Base-by-base conservation (phyloP, 2,113 vertebrate genomes). In the Gorilla gorilla region DNA sequence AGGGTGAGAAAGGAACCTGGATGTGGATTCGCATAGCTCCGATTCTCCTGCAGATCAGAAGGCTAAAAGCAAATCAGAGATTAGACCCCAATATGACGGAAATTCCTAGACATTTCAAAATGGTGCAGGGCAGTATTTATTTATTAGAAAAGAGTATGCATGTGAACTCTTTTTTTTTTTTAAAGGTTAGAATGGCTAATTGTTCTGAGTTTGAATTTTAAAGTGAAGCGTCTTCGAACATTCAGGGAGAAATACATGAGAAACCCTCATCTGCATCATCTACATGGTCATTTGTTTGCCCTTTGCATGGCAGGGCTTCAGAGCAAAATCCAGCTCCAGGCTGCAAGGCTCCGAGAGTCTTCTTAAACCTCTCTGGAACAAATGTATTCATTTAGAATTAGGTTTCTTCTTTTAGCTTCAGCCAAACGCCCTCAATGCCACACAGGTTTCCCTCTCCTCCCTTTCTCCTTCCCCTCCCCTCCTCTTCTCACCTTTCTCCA, bases 331-430 rank as follows among this genome's bases (percentile, higher is more conserved):
- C 27, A 64, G 12, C 61, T 32, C 61, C 61, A 6, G 61, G 61
- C 61, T 64, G 61, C 35, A 72, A 72, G 87, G 35, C 27, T 48
- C 86, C 3, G 59, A 89, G 87, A 45, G 48, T 76, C 79, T 76
- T 78, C 75, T 87, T 68, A 64, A 70, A 82, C 43, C 68, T 90
- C 66, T 81, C 45, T 23, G 90, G 59, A 92, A 52, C 78, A 72
- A 73, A 84, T 22, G 16, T 14, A 86, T 92, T 92, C 40, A 89
- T 92, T 95, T 70, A 72, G 57, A 88, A 43, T n/a, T 12, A 35
- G 50, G 86, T 96, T 96, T 90, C 95, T 92, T 92, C 80, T 43
- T 96, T 79, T 13, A 40, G 45, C 59, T 45, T 93, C 22, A 57
- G 82, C 23, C 59, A 86, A 85, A 88, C 0, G 7, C 7, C 40